Conservation (phyloP, 2,797 vertebrate species). For the Myripristis jacobus region DNA sequence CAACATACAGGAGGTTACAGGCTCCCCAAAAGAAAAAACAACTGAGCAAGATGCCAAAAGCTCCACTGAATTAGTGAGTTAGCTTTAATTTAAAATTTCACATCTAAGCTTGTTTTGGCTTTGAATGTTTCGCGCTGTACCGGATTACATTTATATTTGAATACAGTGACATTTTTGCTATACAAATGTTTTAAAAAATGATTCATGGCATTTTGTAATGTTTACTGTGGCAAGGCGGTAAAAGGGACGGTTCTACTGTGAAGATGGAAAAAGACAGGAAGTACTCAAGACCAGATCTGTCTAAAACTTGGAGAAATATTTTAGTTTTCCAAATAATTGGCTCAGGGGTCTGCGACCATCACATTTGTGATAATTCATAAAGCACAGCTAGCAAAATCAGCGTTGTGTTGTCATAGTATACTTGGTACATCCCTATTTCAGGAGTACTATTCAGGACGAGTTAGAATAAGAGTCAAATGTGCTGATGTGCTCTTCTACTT, state of each 20-base stretch:
- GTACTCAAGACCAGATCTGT: background rate
- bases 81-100: too few relatives aligned
- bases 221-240: background rate
- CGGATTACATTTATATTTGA: too few relatives aligned
- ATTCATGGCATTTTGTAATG: slow-evolving; percentile 1
- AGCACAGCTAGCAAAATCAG: background rate
- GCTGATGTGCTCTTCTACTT: slow-evolving; percentile 54
- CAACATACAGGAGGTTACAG: too few relatives aligned
- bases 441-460: slow-evolving; percentile 26
- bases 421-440: background rate
- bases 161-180: too few relatives aligned
- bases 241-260: background rate
- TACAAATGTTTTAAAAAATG: background rate
- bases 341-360: background rate
- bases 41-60: too few relatives aligned
- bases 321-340: background rate
- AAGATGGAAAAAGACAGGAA: background rate
- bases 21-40: too few relatives aligned
- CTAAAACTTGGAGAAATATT: background rate
- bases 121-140: too few relatives aligned
- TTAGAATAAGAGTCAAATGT: slow-evolving; percentile 35
- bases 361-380: slow-evolving; percentile 28
- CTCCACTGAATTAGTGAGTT: too few relatives aligned
- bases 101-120: too few relatives aligned
- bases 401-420: background rate